Evolutionary conservation across 2,797 vertebrate species (phyloP).

Genomic region (Emydoidea blandingii): DNA sequence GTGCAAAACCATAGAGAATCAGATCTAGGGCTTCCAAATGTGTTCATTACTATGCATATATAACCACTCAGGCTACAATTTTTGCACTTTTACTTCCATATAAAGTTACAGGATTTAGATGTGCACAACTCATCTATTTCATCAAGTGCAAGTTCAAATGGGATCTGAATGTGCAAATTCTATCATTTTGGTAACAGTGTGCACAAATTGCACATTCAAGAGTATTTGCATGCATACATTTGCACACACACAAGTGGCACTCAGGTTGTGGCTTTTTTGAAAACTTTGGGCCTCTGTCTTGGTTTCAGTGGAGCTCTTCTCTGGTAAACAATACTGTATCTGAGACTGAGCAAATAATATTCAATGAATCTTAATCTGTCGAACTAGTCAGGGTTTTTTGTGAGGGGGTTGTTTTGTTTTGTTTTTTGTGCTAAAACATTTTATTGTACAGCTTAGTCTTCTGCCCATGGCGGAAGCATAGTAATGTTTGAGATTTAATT

Average conservation of each 20-base stretch:
- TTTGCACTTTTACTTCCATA: background rate
- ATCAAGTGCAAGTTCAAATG: background rate
- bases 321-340: background rate
- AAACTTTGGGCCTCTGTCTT: background rate
- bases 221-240: rapidly evolving
- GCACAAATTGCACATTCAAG: background rate
- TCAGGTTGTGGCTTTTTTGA: background rate
- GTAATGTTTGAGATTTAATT: constrained; percentile 64
- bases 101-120: background rate
- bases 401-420: background rate
- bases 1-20: background rate
- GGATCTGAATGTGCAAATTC: background rate
- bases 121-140: background rate
- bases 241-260: background rate
- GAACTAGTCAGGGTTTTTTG: background rate
- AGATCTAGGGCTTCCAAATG: background rate
- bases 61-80: background rate
- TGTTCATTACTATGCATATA: background rate
- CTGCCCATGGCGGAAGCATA: constrained; percentile 36
- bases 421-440: constrained; percentile 9
- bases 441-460: background rate
- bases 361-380: background rate
- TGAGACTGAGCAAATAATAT: background rate
- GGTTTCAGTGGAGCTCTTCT: background rate
- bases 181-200: background rate